phyloP scores from a whole-genome alignment of 2,888 invertebrate genomes.

The Phoenoteleia sp. region DNA sequence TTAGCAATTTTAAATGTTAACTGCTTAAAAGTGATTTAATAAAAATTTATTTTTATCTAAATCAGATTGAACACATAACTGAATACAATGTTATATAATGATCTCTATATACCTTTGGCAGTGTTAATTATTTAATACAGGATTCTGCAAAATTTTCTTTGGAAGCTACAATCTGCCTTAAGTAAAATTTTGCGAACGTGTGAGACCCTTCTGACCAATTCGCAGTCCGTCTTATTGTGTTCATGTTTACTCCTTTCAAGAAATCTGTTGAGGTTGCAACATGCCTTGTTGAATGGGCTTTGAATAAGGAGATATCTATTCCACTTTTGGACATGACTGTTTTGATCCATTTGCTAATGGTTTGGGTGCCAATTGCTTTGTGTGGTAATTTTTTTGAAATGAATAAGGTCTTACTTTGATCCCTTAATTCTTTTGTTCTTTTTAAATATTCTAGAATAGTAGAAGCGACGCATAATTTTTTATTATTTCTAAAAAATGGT shows the following conservation, averaged over 20 bases:
- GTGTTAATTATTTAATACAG: background rate
- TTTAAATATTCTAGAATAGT: conserved; percentile 33
- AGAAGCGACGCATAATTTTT: conserved; percentile 42
- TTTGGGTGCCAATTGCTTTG: conserved; percentile 33
- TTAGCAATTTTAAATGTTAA: background rate
- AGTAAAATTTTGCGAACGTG: conserved; percentile 44
- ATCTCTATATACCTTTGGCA: background rate
- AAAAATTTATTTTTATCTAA: background rate
- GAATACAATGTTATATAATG: background rate
- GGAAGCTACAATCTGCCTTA: conserved; percentile 17
- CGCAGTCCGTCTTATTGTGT: conserved; percentile 39
- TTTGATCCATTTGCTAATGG: conserved; percentile 56
- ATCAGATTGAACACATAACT: no score
- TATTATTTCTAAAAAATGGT: conserved; percentile 41
- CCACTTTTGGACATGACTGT: conserved; percentile 17
- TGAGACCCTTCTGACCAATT: conserved; percentile 35
- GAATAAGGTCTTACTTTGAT: conserved; percentile 8
- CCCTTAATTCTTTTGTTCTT: conserved; percentile 33
- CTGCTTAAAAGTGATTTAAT: background rate
- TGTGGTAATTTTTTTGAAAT: conserved; percentile 35
- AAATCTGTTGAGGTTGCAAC: conserved; percentile 50
- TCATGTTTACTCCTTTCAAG: conserved; percentile 40
- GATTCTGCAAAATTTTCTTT: background rate
- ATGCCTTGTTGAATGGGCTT: conserved; percentile 52
- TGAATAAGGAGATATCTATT: conserved; percentile 31